Base-by-base conservation (phyloP, 2,113 vertebrate species). In the Leptodactylus fuscus region DNA sequence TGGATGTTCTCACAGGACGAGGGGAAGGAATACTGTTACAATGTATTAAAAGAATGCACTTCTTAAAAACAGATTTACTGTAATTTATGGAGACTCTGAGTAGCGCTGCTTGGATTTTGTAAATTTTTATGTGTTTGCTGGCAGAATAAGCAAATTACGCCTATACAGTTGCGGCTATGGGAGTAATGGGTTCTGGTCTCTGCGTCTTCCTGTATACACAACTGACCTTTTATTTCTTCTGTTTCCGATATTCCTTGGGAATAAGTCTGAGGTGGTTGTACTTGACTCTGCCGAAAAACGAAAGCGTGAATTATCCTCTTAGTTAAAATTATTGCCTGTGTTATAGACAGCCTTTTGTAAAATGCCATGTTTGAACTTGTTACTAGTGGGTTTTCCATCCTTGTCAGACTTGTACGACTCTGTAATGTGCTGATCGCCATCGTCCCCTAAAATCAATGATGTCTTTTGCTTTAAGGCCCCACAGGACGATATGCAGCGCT, bases 71-170 rank as follows among this genome's bases (percentile, higher is more conserved):
- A 62, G 13, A 60, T 62, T 60, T 60, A 41, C 22, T 80, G 12
- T 16, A 41, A 60, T 24, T 7, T 27, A 29, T 49, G 4, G 16
- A 24, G 41, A 2, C 36, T 60, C 32, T 4, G 18, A n/a, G 53
- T 22, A 44, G 10, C 27, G 0, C 16, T 12, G 22, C 32, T n/a
- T 32, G 51, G 27, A 15, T 53, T 34, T 34, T 53, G 27, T 38
- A 73, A 24, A 73, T 1, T 73, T 73, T 75, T 75, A 44, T 75
- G 38, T 46, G n/a, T 44, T 74, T 74, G 20, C 60, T 13, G 60
- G 29, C 29, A 36, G n/a, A n/a, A 11, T 5, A 20, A 18, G 22
- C 15, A 0, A 6, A 20, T 76, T 32, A 29, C 49, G 15, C 7
- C 70, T 16, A 12, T 75, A 32, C 16, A 51, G 16, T n/a, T n/a